These are phyloP conservation scores for Siniperca chuatsi DNA, from an alignment of 2,113 vertebrate species.

Conservation along the genomic window DNA sequence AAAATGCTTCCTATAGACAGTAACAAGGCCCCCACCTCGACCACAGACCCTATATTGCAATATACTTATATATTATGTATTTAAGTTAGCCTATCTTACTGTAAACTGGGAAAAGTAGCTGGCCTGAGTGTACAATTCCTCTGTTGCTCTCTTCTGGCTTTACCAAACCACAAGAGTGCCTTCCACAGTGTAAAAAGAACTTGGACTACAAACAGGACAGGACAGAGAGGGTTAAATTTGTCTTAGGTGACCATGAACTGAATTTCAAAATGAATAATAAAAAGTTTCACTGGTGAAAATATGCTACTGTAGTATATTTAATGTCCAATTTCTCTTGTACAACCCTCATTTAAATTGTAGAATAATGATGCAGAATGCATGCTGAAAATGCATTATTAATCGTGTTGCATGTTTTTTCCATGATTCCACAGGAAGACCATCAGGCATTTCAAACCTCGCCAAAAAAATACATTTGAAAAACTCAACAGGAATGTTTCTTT, in stretches of 20 bases:
- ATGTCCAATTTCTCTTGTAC: conserved; percentile 63
- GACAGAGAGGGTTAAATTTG: conserved; percentile 23
- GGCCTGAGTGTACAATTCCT: not conserved
- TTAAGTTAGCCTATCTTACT: not conserved
- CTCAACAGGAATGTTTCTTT: no score
- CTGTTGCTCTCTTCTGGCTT: conserved; percentile 6
- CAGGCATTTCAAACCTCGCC: conserved; percentile 25
- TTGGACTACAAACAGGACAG: not conserved
- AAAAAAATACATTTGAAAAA: no score
- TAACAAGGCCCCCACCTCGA: no score
- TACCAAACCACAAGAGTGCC: conserved; percentile 9
- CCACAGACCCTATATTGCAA: no score
- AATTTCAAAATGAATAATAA: conserved; percentile 45
- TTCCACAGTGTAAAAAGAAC: not conserved
- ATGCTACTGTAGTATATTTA: conserved; percentile 70
- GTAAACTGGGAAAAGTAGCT: not conserved
- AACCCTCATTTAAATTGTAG: conserved; percentile 78
- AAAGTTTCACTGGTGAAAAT: conserved; percentile 45
- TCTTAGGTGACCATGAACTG: conserved; percentile 37
- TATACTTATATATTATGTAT: not conserved
- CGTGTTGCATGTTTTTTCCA: conserved; percentile 51
- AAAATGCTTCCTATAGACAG: no score
- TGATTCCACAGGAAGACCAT: conserved; percentile 41
- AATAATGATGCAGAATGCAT: conserved; percentile 69
- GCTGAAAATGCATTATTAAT: conserved; percentile 76